A percentile compares a stretch with the other conserved stretches of the same genome.
Evolutionary conservation across 2,797 vertebrate species (phyloP).

Genomic region (Aphelocoma californica): DNA sequence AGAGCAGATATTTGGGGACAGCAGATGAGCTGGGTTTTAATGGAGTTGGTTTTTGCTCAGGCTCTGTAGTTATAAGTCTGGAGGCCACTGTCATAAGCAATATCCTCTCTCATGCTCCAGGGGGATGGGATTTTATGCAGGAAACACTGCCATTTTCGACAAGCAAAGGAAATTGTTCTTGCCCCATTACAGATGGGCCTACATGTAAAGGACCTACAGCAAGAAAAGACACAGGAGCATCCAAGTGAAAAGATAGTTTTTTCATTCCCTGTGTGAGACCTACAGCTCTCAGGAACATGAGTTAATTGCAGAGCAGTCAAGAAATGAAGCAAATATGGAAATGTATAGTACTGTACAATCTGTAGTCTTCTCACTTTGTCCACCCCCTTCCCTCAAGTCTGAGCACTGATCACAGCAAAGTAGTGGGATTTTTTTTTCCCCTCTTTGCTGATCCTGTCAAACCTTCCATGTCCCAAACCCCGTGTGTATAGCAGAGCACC

Average conservation of each 20-base stretch:
- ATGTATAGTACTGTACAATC: background rate
- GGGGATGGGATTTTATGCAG: background rate
- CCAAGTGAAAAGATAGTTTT: background rate
- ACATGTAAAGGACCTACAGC: background rate
- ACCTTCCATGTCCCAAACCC: background rate
- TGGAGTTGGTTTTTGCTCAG: background rate
- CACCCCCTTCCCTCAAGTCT: background rate
- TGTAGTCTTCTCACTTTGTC: background rate
- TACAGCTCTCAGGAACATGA: background rate
- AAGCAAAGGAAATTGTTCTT: background rate
- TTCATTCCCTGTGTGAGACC: background rate
- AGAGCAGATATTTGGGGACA: background rate
- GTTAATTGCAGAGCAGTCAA: background rate
- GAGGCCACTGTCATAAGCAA: background rate
- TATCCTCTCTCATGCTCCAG: background rate
- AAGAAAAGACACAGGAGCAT: background rate
- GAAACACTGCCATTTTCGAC: background rate
- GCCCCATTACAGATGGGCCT: background rate
- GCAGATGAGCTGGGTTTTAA: background rate
- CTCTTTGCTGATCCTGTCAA: background rate
- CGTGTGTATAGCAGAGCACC: background rate
- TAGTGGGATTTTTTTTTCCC: fast-evolving
- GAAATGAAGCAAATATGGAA: conserved; percentile 11
- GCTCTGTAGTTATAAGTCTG: background rate
- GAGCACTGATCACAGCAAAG: conserved; percentile 33